Conservation (phyloP, 2,888 invertebrate species). For the Augochlorella aurata region DNA sequence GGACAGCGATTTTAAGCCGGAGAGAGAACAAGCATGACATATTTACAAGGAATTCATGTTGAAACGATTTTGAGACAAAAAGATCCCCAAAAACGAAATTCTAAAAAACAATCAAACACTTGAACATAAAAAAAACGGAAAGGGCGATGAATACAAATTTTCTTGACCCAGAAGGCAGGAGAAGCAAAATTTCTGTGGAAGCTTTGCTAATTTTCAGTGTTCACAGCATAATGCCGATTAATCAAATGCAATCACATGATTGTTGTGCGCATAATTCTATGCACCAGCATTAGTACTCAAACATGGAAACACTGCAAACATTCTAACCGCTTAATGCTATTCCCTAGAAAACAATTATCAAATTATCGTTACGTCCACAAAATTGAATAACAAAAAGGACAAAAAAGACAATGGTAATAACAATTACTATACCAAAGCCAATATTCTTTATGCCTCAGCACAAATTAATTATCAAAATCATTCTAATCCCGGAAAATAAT, state of each 20-base stretch:
- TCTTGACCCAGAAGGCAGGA: constrained; percentile 3
- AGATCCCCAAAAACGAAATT: background rate
- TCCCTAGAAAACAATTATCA: constrained; percentile 32
- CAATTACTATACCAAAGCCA: constrained; percentile 7
- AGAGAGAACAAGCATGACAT: background rate
- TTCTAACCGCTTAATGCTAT: constrained; percentile 17
- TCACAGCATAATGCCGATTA: background rate
- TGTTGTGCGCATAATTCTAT: constrained; percentile 34
- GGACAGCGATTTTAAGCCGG: background rate
- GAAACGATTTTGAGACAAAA: background rate
- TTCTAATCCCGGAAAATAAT: constrained; percentile 17
- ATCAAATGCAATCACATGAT: constrained; percentile 26
- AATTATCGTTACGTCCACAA: background rate
- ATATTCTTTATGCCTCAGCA: background rate
- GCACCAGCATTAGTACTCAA: constrained; percentile 15
- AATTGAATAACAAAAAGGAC: background rate
- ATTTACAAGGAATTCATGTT: constrained; percentile 28
- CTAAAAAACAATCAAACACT: background rate
- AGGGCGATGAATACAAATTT: constrained; percentile 3
- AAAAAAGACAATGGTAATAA: background rate
- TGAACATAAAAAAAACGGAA: background rate
- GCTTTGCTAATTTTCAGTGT: background rate
- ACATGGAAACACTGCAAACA: constrained; percentile 17
- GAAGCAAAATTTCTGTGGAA: constrained; percentile 29
- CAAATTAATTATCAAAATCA: background rate